A percentile compares a stretch with the other conserved stretches of the same genome.
Evolutionary conservation across 2,888 invertebrate species (phyloP).

Genomic region (Polyommatus icarus): DNA sequence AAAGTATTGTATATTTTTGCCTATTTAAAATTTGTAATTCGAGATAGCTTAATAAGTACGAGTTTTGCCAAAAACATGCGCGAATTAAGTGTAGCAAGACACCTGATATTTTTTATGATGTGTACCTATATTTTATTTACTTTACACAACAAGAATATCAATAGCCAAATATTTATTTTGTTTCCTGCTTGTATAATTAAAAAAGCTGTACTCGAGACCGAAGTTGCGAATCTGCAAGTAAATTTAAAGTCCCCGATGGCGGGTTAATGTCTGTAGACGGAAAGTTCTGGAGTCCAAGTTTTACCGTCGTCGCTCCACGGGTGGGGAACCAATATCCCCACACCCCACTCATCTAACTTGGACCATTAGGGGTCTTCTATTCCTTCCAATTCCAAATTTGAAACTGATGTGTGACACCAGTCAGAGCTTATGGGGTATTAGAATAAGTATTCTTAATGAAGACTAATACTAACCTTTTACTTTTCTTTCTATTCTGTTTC

Average conservation of each 20-base stretch:
- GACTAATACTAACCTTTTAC: too few species aligned
- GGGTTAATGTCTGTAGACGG: slow-evolving; percentile 51
- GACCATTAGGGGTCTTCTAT: slow-evolving; percentile 74
- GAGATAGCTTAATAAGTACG: too few species aligned
- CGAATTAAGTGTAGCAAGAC: too few species aligned
- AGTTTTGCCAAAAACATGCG: too few species aligned
- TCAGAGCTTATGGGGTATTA: background rate
- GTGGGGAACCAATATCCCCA: slow-evolving; percentile 44
- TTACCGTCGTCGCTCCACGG: slow-evolving; percentile 48
- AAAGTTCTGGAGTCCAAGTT: slow-evolving; percentile 62
- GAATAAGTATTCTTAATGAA: too few species aligned
- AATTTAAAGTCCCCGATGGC: slow-evolving; percentile 21
- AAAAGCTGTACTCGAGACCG: background rate
- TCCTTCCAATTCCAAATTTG: slow-evolving; percentile 80
- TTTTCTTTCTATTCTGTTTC: too few species aligned
- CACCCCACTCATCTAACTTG: slow-evolving; percentile 76
- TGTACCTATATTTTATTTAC: background rate
- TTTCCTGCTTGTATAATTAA: background rate
- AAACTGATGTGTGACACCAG: slow-evolving; percentile 56
- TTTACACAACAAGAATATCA: background rate
- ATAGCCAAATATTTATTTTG: background rate
- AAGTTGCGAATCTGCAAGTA: slow-evolving; percentile 10
- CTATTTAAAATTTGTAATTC: too few species aligned
- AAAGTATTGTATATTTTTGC: too few species aligned
- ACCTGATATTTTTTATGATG: too few species aligned